These are phyloP conservation scores for Drosophila auraria DNA, from an alignment of 1,140 invertebrate species.

Conservation along the genomic window DNA sequence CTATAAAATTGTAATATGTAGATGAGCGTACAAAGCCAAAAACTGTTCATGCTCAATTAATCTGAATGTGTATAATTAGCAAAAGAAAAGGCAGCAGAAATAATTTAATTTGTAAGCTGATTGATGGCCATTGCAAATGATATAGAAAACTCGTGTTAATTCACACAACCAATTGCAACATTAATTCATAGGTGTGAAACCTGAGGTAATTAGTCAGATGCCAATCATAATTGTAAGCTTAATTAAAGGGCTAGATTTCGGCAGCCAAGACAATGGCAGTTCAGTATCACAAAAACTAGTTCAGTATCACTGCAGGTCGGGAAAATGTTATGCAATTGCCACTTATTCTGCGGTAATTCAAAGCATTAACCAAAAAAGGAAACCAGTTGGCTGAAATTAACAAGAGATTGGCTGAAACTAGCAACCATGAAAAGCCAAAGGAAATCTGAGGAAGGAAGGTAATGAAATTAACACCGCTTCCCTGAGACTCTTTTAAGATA, in stretches of 20 bases:
- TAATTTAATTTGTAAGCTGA: slow-evolving; percentile 9
- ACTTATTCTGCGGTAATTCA: slow-evolving; percentile 21
- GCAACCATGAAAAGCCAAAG: slow-evolving; percentile 42
- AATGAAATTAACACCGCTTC: neutral
- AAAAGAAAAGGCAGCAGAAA: slow-evolving; percentile 8
- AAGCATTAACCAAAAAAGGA: slow-evolving; percentile 26
- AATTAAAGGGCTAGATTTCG: slow-evolving; percentile 13
- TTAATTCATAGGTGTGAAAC: neutral
- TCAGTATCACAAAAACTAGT: slow-evolving; percentile 32
- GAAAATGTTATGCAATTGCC: slow-evolving; percentile 54
- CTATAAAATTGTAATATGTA: slow-evolving; percentile 22
- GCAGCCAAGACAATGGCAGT: slow-evolving; percentile 9
- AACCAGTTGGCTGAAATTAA: slow-evolving; percentile 43
- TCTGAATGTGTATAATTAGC: slow-evolving; percentile 30
- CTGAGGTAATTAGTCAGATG: slow-evolving; percentile 11
- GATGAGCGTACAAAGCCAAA: slow-evolving; percentile 5
- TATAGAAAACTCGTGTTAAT: slow-evolving; percentile 15
- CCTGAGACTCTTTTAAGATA: neutral
- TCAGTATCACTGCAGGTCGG: slow-evolving; percentile 49
- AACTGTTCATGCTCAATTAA: slow-evolving; percentile 48
- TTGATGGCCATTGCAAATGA: slow-evolving; percentile 12
- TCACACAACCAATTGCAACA: slow-evolving; percentile 9
- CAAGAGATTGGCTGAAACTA: slow-evolving; percentile 49
- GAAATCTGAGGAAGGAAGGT: slow-evolving; percentile 2
- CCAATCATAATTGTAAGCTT: slow-evolving; percentile 6